Conservation (phyloP, 2,888 invertebrate genomes). For the Ophion slaviceki region DNA sequence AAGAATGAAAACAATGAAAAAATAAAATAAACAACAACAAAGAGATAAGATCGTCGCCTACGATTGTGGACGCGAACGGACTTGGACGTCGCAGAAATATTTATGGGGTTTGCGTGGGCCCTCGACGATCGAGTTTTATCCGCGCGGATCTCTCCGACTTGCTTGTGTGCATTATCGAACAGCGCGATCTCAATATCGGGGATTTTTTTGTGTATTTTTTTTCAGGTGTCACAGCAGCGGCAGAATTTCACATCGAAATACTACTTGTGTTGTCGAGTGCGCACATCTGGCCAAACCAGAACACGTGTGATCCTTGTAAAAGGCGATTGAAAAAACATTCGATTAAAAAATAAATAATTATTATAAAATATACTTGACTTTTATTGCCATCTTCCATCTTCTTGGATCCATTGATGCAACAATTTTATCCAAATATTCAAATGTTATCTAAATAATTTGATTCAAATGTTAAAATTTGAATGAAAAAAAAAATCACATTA, state of each 20-base stretch:
- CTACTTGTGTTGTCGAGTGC: conserved; percentile 26
- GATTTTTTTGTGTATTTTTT: conserved; percentile 38
- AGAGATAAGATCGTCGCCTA: conserved; percentile 47
- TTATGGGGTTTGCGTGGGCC: conserved; percentile 44
- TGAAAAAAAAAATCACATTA: too few species aligned
- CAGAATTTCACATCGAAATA: conserved; percentile 44
- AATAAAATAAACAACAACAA: conserved; percentile 34
- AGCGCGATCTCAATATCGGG: conserved; percentile 51
- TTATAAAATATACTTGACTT: neutral
- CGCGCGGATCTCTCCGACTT: conserved; percentile 43
- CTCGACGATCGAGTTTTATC: conserved; percentile 51
- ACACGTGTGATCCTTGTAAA: conserved; percentile 28
- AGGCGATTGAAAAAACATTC: conserved; percentile 24
- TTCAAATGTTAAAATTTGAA: neutral
- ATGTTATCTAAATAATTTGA: neutral
- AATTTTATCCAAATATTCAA: too few species aligned
- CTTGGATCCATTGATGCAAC: neutral
- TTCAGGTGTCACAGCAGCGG: conserved; percentile 31
- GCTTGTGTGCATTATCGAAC: conserved; percentile 46
- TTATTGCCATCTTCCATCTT: neutral
- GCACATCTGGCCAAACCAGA: conserved; percentile 46
- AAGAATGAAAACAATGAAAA: conserved; percentile 26
- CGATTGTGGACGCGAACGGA: conserved; percentile 55
- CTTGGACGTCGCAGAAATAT: conserved; percentile 45
- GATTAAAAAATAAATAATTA: conserved; percentile 13